Percentiles rank a stretch among this genome's conserved stretches.
Conservation (phyloP, 2,888 invertebrate species). For the Ormyrus thymus region DNA sequence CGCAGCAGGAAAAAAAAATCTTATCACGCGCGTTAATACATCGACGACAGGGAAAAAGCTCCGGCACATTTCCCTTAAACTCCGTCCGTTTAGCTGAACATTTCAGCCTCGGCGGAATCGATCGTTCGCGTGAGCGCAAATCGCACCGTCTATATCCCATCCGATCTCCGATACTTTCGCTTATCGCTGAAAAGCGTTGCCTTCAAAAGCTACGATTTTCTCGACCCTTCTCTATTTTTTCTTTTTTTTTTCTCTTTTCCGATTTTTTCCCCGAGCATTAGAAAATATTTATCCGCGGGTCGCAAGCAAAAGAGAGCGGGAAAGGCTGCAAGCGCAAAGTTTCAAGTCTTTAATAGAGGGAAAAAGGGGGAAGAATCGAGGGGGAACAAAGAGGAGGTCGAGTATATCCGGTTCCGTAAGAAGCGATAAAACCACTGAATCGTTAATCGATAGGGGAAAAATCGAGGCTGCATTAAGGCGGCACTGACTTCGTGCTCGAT, state of each 20-base stretch:
- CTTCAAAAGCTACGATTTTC: neutral
- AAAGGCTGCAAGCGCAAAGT: neutral
- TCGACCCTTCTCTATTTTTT: neutral
- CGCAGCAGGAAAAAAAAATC: no score
- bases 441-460: constrained; percentile 45
- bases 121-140: constrained; percentile 12
- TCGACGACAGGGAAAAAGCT: neutral
- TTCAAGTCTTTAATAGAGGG: neutral
- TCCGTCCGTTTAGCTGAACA: neutral
- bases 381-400: constrained; percentile 25
- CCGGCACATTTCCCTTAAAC: neutral
- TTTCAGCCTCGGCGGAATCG: constrained; percentile 5
- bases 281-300: neutral
- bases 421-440: constrained; percentile 41
- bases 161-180: constrained; percentile 7
- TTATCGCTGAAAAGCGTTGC: constrained; percentile 9
- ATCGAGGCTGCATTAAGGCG: constrained; percentile 3
- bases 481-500: neutral
- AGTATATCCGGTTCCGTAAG: constrained; percentile 13
- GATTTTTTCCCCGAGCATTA: constrained; percentile 2
- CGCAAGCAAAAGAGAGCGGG: neutral
- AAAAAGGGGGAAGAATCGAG: neutral
- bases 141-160: neutral
- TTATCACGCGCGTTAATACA: no score
- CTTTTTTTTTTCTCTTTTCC: neutral